Evolutionary conservation across 1,140 invertebrate genomes (phyloP).

Genomic region (Holcopasites calliopsidis): DNA sequence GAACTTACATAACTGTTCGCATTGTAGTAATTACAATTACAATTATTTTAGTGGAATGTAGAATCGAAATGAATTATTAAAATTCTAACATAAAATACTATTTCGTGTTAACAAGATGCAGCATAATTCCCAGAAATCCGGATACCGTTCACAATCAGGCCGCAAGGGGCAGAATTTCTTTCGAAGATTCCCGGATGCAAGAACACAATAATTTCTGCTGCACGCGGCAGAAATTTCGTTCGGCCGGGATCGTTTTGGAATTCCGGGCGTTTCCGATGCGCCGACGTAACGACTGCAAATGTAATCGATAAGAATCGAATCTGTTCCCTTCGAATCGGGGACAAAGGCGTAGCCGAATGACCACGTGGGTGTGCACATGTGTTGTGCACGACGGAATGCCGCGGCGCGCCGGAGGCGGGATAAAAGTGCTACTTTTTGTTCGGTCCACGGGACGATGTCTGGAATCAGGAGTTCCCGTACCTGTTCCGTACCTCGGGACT

Average conservation of each 20-base stretch:
- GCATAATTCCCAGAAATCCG: too few species aligned
- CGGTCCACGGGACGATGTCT: slow-evolving; percentile 8
- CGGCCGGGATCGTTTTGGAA: not conserved
- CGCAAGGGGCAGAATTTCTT: too few species aligned
- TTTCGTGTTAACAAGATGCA: too few species aligned
- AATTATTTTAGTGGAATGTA: too few species aligned
- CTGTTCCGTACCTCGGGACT: slow-evolving; percentile 57
- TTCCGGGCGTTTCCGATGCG: slow-evolving; percentile 1
- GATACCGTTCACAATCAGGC: too few species aligned
- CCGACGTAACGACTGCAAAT: slow-evolving; percentile 27
- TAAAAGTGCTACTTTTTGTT: slow-evolving; percentile 17
- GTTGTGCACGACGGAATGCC: not conserved
- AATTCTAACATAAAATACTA: too few species aligned
- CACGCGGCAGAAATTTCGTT: not conserved
- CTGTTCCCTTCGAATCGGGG: slow-evolving; percentile 32
- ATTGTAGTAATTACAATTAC: too few species aligned
- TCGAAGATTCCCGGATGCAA: not conserved
- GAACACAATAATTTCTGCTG: not conserved
- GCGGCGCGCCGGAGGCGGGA: not conserved
- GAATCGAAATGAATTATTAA: too few species aligned
- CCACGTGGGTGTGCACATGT: slow-evolving; percentile 1
- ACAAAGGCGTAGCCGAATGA: slow-evolving; percentile 49
- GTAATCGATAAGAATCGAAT: slow-evolving; percentile 47
- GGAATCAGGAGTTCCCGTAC: slow-evolving; percentile 45
- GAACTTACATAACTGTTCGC: too few species aligned